A percentile compares a stretch with the other conserved stretches of the same genome.
phyloP scores from a whole-genome alignment of 2,797 vertebrate species.

The Smutsia temminckii region DNA sequence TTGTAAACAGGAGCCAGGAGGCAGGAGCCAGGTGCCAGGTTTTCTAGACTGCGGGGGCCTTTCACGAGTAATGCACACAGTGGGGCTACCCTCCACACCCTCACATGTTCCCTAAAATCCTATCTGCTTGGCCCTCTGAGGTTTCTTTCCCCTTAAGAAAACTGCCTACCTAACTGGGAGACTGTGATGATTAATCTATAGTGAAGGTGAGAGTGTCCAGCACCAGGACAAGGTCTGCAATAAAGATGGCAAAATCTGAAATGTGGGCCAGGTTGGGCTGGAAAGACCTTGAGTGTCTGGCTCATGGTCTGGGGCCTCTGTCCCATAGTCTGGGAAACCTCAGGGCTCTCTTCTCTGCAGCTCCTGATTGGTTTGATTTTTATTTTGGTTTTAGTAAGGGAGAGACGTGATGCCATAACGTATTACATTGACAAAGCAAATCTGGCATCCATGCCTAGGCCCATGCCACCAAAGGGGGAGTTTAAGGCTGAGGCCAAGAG shows the following conservation, averaged over 20 bases:
- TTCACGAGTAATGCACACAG: neutral
- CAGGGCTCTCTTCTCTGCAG: neutral
- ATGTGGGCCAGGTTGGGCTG: neutral
- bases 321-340: neutral
- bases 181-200: neutral
- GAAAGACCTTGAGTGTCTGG: neutral
- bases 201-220: neutral
- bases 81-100: neutral
- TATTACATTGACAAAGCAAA: neutral
- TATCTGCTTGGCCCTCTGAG: neutral
- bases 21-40: neutral
- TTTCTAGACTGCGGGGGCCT: neutral
- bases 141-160: neutral
- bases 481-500: neutral
- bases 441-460: neutral
- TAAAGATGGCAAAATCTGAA: neutral
- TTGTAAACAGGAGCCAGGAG: neutral
- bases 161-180: neutral
- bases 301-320: neutral
- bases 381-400: neutral
- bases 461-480: neutral
- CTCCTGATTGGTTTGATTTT: neutral
- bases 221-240: neutral
- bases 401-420: neutral
- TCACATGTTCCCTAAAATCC: neutral